Conservation (phyloP, 2,113 vertebrate species). For the Cottus gobio region DNA sequence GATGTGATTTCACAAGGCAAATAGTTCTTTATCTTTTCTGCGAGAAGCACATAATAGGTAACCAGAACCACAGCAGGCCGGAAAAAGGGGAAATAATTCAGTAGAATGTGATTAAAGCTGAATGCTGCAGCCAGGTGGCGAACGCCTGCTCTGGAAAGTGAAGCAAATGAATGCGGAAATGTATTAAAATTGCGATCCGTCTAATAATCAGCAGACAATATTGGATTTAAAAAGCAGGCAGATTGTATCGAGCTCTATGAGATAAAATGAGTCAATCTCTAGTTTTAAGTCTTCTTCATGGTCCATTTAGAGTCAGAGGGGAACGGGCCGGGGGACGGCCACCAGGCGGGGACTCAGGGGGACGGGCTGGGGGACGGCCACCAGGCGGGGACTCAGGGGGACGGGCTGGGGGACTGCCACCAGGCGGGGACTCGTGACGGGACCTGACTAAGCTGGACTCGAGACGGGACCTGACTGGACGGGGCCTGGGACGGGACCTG, state of each 20-base stretch:
- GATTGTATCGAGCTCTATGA: background rate
- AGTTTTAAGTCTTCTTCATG: too few relatives aligned
- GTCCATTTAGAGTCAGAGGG: too few relatives aligned
- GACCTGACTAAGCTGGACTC: too few relatives aligned
- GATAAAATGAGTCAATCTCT: background rate
- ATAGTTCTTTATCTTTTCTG: background rate
- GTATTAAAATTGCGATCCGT: background rate
- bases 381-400: too few relatives aligned
- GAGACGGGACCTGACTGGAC: too few relatives aligned
- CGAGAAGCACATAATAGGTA: background rate
- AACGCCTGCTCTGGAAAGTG: background rate
- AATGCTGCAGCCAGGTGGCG: background rate
- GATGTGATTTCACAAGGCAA: slow-evolving; percentile 9
- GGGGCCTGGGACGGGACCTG: too few relatives aligned
- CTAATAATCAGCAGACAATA: background rate
- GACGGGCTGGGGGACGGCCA: too few relatives aligned
- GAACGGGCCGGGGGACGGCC: too few relatives aligned
- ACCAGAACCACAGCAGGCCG: background rate
- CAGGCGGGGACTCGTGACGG: too few relatives aligned
- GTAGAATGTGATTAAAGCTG: background rate
- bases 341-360: too few relatives aligned
- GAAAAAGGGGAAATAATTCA: too few relatives aligned
- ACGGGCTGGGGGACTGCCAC: too few relatives aligned
- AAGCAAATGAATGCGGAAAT: background rate
- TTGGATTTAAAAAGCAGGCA: background rate